Conservation (phyloP, 2,797 vertebrate genomes). For the Acomys russatus region DNA sequence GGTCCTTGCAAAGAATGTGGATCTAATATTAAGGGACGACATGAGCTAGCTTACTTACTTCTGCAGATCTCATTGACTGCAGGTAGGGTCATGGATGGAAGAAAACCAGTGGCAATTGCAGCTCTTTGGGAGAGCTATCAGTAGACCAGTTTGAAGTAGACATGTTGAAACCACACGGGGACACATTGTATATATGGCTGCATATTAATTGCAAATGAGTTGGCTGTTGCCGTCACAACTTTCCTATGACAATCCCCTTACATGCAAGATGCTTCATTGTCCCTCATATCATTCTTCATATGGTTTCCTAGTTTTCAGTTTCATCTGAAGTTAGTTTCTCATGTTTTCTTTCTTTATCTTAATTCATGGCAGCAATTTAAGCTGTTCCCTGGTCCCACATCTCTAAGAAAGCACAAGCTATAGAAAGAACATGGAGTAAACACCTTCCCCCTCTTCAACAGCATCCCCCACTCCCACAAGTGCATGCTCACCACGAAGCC, state of each 20-base stretch:
- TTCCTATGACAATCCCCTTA: not conserved
- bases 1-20: not conserved
- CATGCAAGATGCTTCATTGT: not conserved
- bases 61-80: not conserved
- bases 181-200: rapidly evolving
- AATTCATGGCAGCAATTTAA: not conserved
- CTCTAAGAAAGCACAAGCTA: too few relatives aligned
- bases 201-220: not conserved
- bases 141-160: not conserved
- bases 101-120: too few relatives aligned
- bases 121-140: rapidly evolving
- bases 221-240: not conserved
- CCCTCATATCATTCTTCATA: not conserved
- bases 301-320: conserved; percentile 22
- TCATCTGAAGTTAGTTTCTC: not conserved
- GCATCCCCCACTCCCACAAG: not conserved
- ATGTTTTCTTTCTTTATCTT: not conserved
- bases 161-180: not conserved
- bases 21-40: not conserved
- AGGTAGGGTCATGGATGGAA: not conserved
- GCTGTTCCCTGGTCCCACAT: not conserved
- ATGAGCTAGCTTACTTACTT: not conserved
- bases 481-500: not conserved
- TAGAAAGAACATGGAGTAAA: not conserved
- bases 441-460: too few relatives aligned